Evolutionary conservation across 2,113 vertebrate species (phyloP), one percentile per base, ranked within the genome.

Genomic region (Accipiter cooperii): DNA sequence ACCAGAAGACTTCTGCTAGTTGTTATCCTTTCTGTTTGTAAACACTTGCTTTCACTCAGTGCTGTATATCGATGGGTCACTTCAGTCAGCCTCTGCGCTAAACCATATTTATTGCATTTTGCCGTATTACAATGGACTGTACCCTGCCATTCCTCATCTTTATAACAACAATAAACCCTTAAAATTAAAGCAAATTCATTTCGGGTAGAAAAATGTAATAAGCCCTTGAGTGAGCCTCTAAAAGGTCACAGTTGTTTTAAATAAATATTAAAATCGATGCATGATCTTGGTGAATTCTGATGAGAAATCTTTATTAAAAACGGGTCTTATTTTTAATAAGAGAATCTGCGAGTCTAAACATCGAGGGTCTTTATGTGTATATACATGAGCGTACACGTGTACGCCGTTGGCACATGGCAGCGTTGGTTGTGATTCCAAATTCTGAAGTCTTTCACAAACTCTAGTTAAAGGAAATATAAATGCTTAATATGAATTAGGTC

Each of bases 241-340:
- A 96, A 97, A 97, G 79, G 95, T 96, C 96, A 94, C 46, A 65
- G 46, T 94, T 93, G 44, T 92, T 96, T 69, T 77, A 90, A 97
- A 86, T 82, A 94, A 75, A 90, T 95, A 95, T 90, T 94, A 95
- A 96, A 95, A 92, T 74, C 2, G 0, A 38, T 87, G 61, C 17
- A 5, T 42, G 36, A 77, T 82, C 93, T 75, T 57, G 44, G 65
- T 63, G 58, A 81, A 91, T 94, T 89, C 58, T 93, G 74, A 88
- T 77, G 74, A 87, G 89, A 75, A 78, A 70, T 80, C 54, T 90
- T 60, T 96, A 92, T 91, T 92, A 90, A 95, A 94, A 87, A 34
- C 2, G 26, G 34, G 14, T 66, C 44, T 51, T 94, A 60, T 31
- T 80, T 92, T 92, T 89, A 91, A 49, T 89, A 87, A 65, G 47